Evolutionary conservation across 2,113 vertebrate species (phyloP), one percentile per base, ranked within the genome.

Genomic region (Peromyscus polionotus): DNA sequence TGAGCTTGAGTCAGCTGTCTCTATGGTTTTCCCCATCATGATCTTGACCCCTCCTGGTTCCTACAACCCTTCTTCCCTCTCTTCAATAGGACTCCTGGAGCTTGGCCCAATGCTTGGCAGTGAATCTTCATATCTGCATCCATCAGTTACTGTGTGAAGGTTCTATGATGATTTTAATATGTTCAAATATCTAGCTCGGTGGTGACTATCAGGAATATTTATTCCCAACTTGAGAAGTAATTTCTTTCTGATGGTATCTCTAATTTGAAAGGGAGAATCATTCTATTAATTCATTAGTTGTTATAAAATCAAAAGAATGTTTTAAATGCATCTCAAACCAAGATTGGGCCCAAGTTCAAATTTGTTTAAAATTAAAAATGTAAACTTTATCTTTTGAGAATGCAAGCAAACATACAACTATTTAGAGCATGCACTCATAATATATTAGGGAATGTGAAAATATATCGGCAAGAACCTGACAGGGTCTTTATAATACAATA

Each of bases 401-500:
- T 87, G 36, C 3, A 87, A 86, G 84, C 42, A 92, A 59, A 81
- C 48, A 45, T n/a, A 90, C 31, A 75, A 89, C 28, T 83, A 96
- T 95, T 97, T 95, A 76, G 2, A 95, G 6, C 39, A 88, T 67
- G 28, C 31, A 72, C 70, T 93, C 72, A 75, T 93, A 94, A 95
- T 96, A 94, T 89, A 65, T 89, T 94, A 92, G 5, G 91, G 36
- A 94, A 90, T 70, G 76, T 72, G 31, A 95, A 95, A 93, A 88
- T 86, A 54, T 16, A 91, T 93, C 51, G 95, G 13, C 39, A 92
- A 95, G 87, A 92, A 12, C 76, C 54, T 96, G 45, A 72, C 80
- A 95, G 97, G 97, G 4, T 94, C 85, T 94, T 97, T 96, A 96
- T 94, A 80, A 61, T 93, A 93, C 92, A 59, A 16, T 95, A 59